A percentile compares a stretch with the other conserved stretches of the same genome.
Conservation (phyloP, 23 tunicate genomes). For the Halocynthia aurantium region DNA sequence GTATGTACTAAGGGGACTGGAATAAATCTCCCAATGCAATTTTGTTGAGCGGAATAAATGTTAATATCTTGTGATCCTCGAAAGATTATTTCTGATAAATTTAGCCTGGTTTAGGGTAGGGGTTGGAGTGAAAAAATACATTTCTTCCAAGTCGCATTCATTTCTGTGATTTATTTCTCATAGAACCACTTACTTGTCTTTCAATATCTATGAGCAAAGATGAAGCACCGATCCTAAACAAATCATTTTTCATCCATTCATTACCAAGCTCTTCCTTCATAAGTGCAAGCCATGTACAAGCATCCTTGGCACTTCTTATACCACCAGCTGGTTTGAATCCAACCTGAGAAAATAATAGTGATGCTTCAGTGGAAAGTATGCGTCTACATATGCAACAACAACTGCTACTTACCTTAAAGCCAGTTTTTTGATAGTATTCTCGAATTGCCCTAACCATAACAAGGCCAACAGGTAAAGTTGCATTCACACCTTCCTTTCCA, state of each 20-base stretch:
- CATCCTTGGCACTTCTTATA: constrained; percentile 85
- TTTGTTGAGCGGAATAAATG: too few species aligned
- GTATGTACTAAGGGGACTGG: too few species aligned
- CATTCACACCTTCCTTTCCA: constrained; percentile 98
- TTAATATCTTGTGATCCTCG: too few species aligned
- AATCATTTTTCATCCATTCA: constrained; percentile 78
- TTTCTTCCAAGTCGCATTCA: background rate
- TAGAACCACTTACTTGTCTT: constrained; percentile 28
- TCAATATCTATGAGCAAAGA: constrained; percentile 90
- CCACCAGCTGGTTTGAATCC: constrained; percentile 99
- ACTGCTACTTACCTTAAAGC: constrained; percentile 30
- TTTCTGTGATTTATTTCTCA: background rate
- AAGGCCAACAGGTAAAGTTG: constrained; percentile 88
- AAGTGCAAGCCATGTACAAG: constrained; percentile 84
- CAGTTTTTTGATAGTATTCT: constrained; percentile 81
- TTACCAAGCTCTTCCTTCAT: constrained; percentile 98
- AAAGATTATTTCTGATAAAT: too few species aligned
- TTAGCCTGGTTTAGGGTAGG: background rate
- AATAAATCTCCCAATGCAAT: too few species aligned
- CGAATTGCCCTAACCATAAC: constrained; percentile 96
- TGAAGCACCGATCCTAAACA: constrained; percentile 96
- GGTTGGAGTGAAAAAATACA: background rate
- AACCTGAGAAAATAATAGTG: constrained; percentile 13
- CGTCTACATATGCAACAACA: too few species aligned
- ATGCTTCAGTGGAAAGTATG: too few species aligned